phyloP scores from a whole-genome alignment of 2,113 vertebrate genomes.

The Solenodon paradoxus region DNA sequence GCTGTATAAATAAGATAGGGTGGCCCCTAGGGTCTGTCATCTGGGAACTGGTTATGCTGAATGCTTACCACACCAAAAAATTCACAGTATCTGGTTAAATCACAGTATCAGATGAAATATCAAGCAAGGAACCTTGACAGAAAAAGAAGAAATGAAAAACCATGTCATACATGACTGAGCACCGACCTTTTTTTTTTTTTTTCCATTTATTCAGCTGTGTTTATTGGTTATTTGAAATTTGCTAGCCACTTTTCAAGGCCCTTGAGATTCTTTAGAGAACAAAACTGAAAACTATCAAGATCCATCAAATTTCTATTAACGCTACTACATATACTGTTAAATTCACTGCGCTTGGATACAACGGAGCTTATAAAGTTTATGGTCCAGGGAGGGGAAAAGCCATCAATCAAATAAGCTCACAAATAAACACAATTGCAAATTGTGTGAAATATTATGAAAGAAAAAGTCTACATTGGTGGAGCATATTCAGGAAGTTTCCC shows the following conservation, averaged over 20 bases:
- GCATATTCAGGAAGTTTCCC: background rate
- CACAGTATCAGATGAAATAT: background rate
- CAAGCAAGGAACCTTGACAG: background rate
- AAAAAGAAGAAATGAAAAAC: background rate
- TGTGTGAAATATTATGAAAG: background rate
- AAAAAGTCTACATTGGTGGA: conserved; percentile 7
- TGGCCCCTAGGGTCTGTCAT: background rate
- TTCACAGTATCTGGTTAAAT: background rate
- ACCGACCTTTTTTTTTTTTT: background rate
- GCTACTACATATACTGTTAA: background rate
- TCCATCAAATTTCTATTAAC: background rate
- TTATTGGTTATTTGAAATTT: too few species aligned
- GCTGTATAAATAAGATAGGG: conserved; percentile 39
- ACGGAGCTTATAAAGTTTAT: background rate
- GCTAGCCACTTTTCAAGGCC: too few species aligned
- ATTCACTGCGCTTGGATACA: background rate
- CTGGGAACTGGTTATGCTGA: background rate
- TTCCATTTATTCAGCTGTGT: background rate
- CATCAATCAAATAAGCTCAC: conserved; percentile 15
- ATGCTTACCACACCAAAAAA: background rate
- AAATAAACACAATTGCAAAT: conserved; percentile 19
- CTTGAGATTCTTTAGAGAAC: too few species aligned
- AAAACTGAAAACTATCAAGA: too few species aligned
- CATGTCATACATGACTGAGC: background rate
- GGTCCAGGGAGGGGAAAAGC: background rate